phyloP scores from a whole-genome alignment of 2,888 invertebrate species.

The Fissipunctia ypsillon region DNA sequence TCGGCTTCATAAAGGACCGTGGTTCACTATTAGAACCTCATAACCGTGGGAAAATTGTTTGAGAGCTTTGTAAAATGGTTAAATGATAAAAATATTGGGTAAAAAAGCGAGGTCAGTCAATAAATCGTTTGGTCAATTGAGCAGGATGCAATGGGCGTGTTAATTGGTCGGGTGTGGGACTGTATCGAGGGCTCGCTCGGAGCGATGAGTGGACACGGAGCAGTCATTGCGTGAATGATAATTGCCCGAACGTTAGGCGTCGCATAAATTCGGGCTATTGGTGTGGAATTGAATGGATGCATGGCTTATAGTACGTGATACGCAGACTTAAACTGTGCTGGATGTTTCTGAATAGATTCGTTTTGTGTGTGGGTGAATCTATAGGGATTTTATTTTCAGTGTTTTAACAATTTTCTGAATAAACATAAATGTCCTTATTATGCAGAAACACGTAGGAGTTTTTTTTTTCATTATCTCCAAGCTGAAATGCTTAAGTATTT shows the following conservation, averaged over 20 bases:
- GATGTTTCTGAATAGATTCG: conserved; percentile 48
- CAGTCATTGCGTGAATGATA: conserved; percentile 87
- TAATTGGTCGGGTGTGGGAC: conserved; percentile 85
- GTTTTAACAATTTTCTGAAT: background rate
- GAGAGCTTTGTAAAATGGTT: conserved; percentile 56
- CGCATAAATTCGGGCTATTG: conserved; percentile 83
- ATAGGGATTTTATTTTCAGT: background rate
- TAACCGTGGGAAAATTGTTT: conserved; percentile 88
- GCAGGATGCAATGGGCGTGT: conserved; percentile 86
- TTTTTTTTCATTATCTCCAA: no score
- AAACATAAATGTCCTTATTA: background rate
- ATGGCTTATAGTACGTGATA: conserved; percentile 72
- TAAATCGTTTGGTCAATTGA: conserved; percentile 85
- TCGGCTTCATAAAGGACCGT: conserved; percentile 88
- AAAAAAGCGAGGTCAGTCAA: conserved; percentile 75
- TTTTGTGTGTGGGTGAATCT: no score
- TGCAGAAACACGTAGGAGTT: no score
- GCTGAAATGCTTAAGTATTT: no score
- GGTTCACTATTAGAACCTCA: conserved; percentile 89
- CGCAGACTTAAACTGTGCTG: conserved; percentile 54
- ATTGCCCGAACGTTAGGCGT: conserved; percentile 80
- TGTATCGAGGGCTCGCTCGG: conserved; percentile 68
- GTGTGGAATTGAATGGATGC: conserved; percentile 83
- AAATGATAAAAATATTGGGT: conserved; percentile 65
- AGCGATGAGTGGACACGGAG: conserved; percentile 81